These are phyloP conservation scores for Nephrotoma flavescens DNA, from an alignment of 2,888 invertebrate species.

Conservation along the genomic window DNA sequence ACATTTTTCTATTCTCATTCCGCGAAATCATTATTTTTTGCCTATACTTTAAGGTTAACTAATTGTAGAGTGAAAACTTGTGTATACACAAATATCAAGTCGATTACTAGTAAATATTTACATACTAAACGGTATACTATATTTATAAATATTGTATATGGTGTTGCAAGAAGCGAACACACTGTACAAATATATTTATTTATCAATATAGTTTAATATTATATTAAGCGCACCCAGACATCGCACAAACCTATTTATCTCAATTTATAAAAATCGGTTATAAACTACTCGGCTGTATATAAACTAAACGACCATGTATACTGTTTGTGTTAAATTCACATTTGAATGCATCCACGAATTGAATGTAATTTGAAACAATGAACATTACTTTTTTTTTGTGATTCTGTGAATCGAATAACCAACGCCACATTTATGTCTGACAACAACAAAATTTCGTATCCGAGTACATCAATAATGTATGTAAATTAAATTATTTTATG, in stretches of 20 bases:
- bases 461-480: background rate
- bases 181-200: background rate
- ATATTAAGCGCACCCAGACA: background rate
- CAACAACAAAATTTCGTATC: background rate
- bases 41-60: background rate
- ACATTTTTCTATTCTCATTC: background rate
- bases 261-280: background rate
- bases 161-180: background rate
- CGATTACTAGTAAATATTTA: background rate
- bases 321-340: background rate
- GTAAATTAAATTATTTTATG: background rate
- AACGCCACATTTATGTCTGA: background rate
- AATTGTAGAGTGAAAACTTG: background rate
- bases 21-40: background rate
- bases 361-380: background rate
- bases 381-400: background rate
- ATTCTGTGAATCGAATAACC: background rate
- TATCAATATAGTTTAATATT: background rate
- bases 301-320: background rate
- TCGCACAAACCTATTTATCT: background rate
- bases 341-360: background rate
- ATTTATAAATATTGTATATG: background rate
- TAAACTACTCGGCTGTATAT: background rate
- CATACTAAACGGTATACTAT: background rate
- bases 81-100: background rate